These are phyloP conservation scores for Nyctereutes procyonoides DNA, from an alignment of 2,113 vertebrate genomes.

Conservation along the genomic window DNA sequence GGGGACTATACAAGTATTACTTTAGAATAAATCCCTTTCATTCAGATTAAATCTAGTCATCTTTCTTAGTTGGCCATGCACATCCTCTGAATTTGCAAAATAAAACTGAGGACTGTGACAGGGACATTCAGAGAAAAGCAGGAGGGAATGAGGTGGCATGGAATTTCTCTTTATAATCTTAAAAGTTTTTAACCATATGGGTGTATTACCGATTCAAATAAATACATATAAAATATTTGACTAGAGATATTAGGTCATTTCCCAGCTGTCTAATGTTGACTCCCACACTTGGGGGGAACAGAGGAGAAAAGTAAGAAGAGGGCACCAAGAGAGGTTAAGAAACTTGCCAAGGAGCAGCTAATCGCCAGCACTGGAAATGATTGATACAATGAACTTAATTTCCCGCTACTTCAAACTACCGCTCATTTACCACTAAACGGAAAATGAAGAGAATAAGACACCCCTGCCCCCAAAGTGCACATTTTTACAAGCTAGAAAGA, in stretches of 20 bases:
- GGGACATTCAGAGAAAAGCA: background rate
- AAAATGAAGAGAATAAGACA: background rate
- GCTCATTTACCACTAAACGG: background rate
- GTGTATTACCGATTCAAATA: slow-evolving; percentile 16
- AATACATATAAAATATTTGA: slow-evolving; percentile 13
- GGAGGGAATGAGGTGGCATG: background rate
- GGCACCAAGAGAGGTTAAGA: slow-evolving; percentile 3
- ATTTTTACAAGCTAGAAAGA: slow-evolving; percentile 41
- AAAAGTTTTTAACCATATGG: background rate
- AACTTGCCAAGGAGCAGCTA: background rate
- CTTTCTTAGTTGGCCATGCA: background rate
- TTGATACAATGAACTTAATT: background rate
- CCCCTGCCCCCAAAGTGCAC: background rate
- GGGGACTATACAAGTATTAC: too few species aligned
- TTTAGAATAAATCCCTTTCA: slow-evolving; percentile 20
- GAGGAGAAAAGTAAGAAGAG: background rate
- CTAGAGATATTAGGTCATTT: background rate
- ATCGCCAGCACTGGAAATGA: background rate
- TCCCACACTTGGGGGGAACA: background rate
- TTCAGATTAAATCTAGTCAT: background rate
- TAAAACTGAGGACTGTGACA: slow-evolving; percentile 42
- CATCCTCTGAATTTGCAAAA: slow-evolving; percentile 18
- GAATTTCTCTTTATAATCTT: background rate
- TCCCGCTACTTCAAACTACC: background rate
- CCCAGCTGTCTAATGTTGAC: background rate